Base-by-base conservation (phyloP, 2,888 invertebrate species). In the Adelphocoris suturalis region DNA sequence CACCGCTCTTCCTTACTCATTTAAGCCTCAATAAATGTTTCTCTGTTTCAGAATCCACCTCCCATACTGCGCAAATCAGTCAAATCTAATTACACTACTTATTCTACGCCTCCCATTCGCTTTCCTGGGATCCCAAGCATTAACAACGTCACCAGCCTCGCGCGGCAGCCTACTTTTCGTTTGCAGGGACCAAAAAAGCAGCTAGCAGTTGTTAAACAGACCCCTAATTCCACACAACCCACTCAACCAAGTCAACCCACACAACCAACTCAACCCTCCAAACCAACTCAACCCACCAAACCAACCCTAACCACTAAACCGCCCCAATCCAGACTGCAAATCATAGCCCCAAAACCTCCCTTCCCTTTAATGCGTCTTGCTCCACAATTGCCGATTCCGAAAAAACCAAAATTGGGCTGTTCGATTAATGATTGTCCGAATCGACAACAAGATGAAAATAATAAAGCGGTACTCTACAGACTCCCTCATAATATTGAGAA, bases 401-500 rank as follows among this genome's bases (percentile, higher is more conserved):
- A 23, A 9, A 68, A 68, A 68, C 23, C 0, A 16, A 82, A 82
- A 23, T 52, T 68, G 61, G 68, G 85, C 5, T 85, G 85, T 48
- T 55, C 85, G 16, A 68, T 85, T 14, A 57, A 46, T 2, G 46
- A 37, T 12, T 85, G 85, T 27, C 28, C 28, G 1, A 85, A 61
- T 23, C 19, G 9, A 68, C 1, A 1, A 19, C 11, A 19, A 5
- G 19, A 7, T 16, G 68, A 68, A 3, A 46, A 85, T 9, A 61
- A 12, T n/a, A 85, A 28, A 61, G 13, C 57, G 14, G 19, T 82
- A 13, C 14, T 86, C 11, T 86, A 75, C 76, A 75, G 76, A 23
- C 86, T 86, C 13, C 86, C 86, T 19, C 13, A 46, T 19, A 48
- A 19, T 19, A 46, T 86, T 23, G 86, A 86, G 4, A 86, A 86